Conservation (phyloP, 2,797 vertebrate genomes). For the Mus minutoides region DNA sequence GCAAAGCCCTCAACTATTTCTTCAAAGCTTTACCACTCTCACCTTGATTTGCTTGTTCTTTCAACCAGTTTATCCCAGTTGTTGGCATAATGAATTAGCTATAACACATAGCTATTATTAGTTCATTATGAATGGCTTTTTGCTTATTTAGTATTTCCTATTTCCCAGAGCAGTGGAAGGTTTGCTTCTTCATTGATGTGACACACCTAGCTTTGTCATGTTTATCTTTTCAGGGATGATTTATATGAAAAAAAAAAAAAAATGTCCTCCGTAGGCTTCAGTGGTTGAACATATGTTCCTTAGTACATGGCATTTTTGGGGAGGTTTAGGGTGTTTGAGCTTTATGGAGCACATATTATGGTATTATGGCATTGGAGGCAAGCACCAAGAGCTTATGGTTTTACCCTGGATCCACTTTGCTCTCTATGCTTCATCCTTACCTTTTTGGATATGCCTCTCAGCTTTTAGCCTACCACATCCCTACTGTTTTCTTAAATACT, state of each 20-base stretch:
- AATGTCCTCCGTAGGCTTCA: background rate
- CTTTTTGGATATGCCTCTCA: too few relatives aligned
- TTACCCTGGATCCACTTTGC: background rate
- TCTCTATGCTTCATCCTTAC: background rate
- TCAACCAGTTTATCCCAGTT: background rate
- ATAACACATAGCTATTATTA: background rate
- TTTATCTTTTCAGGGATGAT: too few relatives aligned
- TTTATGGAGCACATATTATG: too few relatives aligned
- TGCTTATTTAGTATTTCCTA: background rate
- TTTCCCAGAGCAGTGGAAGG: rapidly evolving
- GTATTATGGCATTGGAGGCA: too few relatives aligned
- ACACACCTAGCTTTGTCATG: background rate
- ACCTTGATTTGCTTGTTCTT: background rate
- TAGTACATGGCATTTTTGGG: too few relatives aligned
- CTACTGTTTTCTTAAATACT: background rate
- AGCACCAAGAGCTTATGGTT: background rate
- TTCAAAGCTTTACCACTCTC: background rate
- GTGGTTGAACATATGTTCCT: background rate
- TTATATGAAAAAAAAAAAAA: background rate
- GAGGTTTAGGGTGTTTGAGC: background rate
- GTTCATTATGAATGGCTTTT: background rate
- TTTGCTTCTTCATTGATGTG: background rate
- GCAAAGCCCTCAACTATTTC: background rate
- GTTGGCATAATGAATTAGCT: background rate
- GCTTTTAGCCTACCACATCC: background rate